Percentiles rank a stretch among this genome's conserved stretches.
These are phyloP conservation scores for Gouania willdenowi DNA, from an alignment of 2,797 vertebrate genomes.

Conservation along the genomic window DNA sequence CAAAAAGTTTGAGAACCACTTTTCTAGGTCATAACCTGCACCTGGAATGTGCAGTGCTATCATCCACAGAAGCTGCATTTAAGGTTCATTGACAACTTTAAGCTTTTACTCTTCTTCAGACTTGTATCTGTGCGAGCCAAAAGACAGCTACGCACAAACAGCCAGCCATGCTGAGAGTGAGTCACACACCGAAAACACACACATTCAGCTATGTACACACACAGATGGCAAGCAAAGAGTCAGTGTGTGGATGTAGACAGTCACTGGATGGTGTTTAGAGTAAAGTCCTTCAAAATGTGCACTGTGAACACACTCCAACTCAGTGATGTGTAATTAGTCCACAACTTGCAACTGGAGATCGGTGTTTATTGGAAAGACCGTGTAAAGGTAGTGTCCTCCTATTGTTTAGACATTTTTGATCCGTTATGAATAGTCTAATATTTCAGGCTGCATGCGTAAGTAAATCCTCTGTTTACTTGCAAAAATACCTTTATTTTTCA, in stretches of 20 bases:
- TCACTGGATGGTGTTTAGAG: slow-evolving; percentile 30
- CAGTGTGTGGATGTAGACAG: slow-evolving; percentile 40
- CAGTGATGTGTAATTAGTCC: slow-evolving; percentile 18
- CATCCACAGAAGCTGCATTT: slow-evolving; percentile 22
- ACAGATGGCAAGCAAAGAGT: slow-evolving; percentile 58
- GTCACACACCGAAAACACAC: slow-evolving; percentile 51
- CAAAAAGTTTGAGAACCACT: not conserved
- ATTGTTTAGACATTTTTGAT: no score
- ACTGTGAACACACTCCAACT: slow-evolving; percentile 37
- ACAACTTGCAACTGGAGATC: slow-evolving; percentile 1
- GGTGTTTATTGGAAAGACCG: slow-evolving; percentile 20
- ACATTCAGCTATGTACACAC: slow-evolving; percentile 56
- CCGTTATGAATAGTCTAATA: no score
- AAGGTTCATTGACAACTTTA: slow-evolving; percentile 34
- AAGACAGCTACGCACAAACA: slow-evolving; percentile 43
- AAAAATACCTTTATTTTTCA: no score
- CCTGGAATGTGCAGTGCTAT: slow-evolving; percentile 2
- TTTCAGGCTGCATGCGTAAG: no score
- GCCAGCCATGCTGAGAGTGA: slow-evolving; percentile 48
- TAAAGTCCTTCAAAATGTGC: slow-evolving; percentile 36
- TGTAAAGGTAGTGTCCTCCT: no score
- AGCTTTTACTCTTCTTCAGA: slow-evolving; percentile 31
- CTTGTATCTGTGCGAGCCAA: slow-evolving; percentile 44
- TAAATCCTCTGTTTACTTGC: no score
- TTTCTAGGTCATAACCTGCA: slow-evolving; percentile 19